Evolutionary conservation across 2,797 vertebrate species (phyloP).

Genomic region (Dendrocincla fuliginosa): DNA sequence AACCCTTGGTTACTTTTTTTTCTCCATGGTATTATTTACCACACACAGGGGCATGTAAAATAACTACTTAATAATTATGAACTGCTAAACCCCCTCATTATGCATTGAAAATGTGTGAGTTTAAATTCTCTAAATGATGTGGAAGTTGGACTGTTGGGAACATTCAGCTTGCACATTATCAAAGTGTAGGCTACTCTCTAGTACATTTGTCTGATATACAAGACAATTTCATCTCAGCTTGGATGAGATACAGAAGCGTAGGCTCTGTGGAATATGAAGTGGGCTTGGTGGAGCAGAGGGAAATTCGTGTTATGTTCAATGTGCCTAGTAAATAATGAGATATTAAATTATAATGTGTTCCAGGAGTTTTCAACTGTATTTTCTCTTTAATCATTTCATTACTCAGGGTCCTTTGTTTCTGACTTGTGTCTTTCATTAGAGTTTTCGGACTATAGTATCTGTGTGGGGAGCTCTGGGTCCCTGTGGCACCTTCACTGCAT

Average conservation of each 20-base stretch:
- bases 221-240: slow-evolving; percentile 55
- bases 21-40: slow-evolving; percentile 31
- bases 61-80: slow-evolving; percentile 55
- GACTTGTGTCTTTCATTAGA: slow-evolving; percentile 42
- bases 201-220: slow-evolving; percentile 48
- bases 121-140: slow-evolving; percentile 20
- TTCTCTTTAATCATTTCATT: slow-evolving; percentile 61
- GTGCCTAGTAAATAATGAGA: slow-evolving; percentile 63
- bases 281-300: slow-evolving; percentile 40
- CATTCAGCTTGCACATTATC: slow-evolving; percentile 22
- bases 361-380: slow-evolving; percentile 51
- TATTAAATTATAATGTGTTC: slow-evolving; percentile 67
- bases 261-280: slow-evolving; percentile 61
- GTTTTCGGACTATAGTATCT: background rate
- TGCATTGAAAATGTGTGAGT: slow-evolving; percentile 1
- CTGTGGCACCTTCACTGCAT: background rate
- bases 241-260: slow-evolving; percentile 10
- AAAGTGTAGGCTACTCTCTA: slow-evolving; percentile 37
- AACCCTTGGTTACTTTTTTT: slow-evolving; percentile 35
- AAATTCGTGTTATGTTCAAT: slow-evolving; percentile 51
- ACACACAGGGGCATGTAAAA: slow-evolving; percentile 44
- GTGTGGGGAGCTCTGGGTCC: background rate
- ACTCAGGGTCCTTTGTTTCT: slow-evolving; percentile 34
- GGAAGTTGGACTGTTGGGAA: slow-evolving; percentile 28
- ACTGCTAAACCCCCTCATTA: slow-evolving; percentile 28